Conservation (phyloP, 2,797 vertebrate genomes). For the Malacoraja senta region DNA sequence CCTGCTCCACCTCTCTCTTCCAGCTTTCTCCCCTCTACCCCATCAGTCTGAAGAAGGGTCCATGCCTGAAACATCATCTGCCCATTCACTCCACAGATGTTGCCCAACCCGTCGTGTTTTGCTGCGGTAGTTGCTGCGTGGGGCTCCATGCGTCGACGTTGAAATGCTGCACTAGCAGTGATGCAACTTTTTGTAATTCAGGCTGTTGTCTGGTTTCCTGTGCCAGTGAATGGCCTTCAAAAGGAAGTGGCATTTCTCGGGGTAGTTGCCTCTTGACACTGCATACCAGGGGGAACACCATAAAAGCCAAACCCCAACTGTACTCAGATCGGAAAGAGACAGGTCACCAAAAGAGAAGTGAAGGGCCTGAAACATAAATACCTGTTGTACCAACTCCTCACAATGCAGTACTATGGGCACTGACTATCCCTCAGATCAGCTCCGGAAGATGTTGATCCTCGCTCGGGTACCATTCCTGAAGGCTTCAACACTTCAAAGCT, state of each 20-base stretch:
- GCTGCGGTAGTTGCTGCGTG: conserved; percentile 59
- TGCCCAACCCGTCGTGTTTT: too few relatives aligned
- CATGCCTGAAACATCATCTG: too few relatives aligned
- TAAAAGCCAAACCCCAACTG: not conserved
- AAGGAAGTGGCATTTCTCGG: conserved; percentile 67
- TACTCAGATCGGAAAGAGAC: not conserved
- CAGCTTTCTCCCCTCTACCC: too few relatives aligned
- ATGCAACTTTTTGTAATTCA: conserved; percentile 69
- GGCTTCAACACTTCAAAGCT: too few relatives aligned
- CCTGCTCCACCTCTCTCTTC: too few relatives aligned
- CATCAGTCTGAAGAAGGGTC: too few relatives aligned
- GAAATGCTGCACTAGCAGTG: conserved; percentile 64
- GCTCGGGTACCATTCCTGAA: not conserved
- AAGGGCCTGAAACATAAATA: not conserved
- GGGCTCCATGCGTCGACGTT: conserved; percentile 59
- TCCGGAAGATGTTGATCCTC: not conserved
- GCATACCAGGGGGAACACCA: not conserved
- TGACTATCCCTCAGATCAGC: not conserved
- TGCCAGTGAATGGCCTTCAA: conserved; percentile 64
- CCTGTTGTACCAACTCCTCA: not conserved
- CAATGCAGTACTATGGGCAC: not conserved
- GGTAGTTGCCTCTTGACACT: conserved; percentile 21
- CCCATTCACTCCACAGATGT: too few relatives aligned
- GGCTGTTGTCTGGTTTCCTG: conserved; percentile 68
- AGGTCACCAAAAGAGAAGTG: not conserved